phyloP scores from a whole-genome alignment of 2,888 invertebrate genomes.

The Xanthorhoe spadicearia region DNA sequence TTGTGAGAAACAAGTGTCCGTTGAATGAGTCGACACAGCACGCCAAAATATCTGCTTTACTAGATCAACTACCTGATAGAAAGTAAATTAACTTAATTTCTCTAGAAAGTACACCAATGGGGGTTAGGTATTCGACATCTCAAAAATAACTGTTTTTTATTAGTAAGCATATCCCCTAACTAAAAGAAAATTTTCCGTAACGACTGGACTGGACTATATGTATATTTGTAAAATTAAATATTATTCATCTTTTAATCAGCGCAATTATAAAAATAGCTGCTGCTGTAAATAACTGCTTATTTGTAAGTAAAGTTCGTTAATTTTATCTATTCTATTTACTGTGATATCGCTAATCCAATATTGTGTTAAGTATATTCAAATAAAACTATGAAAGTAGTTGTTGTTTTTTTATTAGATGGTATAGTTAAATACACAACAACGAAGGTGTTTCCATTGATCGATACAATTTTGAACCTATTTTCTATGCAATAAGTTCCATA shows the following conservation, averaged over 20 bases:
- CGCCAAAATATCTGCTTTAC: conserved; percentile 62
- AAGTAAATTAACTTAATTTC: conserved; percentile 50
- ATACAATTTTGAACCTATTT: neutral
- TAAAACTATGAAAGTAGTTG: conserved; percentile 26
- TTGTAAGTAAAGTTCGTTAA: conserved; percentile 9
- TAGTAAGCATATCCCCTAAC: no score
- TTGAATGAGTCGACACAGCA: conserved; percentile 60
- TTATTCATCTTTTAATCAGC: neutral
- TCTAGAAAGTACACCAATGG: neutral
- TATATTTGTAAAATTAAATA: neutral
- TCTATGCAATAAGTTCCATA: neutral
- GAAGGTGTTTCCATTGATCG: conserved; percentile 12
- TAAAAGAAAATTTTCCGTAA: neutral
- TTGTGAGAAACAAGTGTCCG: conserved; percentile 87
- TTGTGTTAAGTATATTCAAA: conserved; percentile 26
- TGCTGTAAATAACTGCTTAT: neutral
- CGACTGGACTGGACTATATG: neutral
- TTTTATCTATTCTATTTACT: conserved; percentile 25
- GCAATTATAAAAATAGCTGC: neutral
- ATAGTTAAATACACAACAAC: conserved; percentile 12
- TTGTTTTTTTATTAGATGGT: conserved; percentile 24
- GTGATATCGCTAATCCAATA: conserved; percentile 34
- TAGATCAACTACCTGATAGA: conserved; percentile 65
- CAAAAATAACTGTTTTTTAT: neutral
- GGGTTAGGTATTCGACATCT: neutral